Evolutionary conservation across 2,888 invertebrate genomes (phyloP).

Genomic region (Tipula lateralis): DNA sequence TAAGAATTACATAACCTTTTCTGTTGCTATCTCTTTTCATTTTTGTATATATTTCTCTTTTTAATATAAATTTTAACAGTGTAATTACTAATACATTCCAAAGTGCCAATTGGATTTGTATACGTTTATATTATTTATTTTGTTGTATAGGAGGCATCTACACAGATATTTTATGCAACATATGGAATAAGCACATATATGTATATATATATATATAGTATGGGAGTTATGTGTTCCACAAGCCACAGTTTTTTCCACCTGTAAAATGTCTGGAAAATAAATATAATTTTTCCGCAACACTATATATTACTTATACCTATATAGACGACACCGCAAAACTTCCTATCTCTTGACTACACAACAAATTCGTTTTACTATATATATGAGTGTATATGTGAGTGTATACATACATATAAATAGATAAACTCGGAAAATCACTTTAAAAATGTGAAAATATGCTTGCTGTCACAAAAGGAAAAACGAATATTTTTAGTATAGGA

Average conservation of each 20-base stretch:
- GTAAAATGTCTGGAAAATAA: constrained; percentile 19
- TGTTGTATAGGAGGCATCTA: too few species aligned
- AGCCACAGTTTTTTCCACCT: not conserved
- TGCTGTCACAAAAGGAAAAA: constrained; percentile 3
- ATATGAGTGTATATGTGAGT: too few species aligned
- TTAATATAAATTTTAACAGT: too few species aligned
- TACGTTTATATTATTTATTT: not conserved
- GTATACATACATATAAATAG: not conserved
- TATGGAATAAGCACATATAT: too few species aligned
- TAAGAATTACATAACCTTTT: too few species aligned
- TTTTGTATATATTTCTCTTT: too few species aligned
- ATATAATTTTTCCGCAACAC: not conserved
- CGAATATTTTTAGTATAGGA: constrained; percentile 6
- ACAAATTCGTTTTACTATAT: not conserved
- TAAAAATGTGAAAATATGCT: not conserved
- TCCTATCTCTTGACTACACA: not conserved
- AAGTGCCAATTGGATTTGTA: too few species aligned
- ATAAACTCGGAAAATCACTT: constrained; percentile 19
- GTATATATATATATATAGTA: not conserved
- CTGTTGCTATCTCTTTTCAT: too few species aligned
- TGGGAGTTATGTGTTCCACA: not conserved
- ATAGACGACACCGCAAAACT: not conserved
- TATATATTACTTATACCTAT: not conserved
- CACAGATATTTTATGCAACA: not conserved
- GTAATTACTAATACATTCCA: too few species aligned